Percentiles rank a stretch among this genome's conserved stretches.
Evolutionary conservation across 2,113 vertebrate species (phyloP).

Genomic region (Numenius arquata): DNA sequence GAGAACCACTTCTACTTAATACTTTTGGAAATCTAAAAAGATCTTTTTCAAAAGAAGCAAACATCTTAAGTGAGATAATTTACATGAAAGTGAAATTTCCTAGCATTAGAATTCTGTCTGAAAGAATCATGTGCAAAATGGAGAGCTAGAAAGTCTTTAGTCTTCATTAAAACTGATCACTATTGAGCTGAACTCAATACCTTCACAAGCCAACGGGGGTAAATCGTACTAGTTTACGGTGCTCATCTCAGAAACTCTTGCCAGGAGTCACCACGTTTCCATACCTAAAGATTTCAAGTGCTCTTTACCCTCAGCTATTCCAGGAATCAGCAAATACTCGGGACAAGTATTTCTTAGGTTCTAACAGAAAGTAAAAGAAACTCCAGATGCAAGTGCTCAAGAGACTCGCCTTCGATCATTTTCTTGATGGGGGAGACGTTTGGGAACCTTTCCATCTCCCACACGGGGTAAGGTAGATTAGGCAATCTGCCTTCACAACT

Average conservation of each 20-base stretch:
- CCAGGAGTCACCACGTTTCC: background rate
- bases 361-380: background rate
- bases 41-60: constrained; percentile 11
- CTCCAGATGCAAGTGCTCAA: background rate
- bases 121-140: background rate
- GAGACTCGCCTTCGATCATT: background rate
- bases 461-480: background rate
- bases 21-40: background rate
- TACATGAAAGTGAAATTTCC: background rate
- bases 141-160: background rate
- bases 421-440: background rate
- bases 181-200: constrained; percentile 4
- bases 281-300: background rate
- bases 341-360: background rate
- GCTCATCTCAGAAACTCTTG: background rate
- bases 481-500: background rate
- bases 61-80: background rate
- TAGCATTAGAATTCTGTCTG: background rate
- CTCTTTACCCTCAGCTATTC: background rate
- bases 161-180: constrained; percentile 24
- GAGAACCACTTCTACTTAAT: background rate
- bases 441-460: background rate
- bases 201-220: background rate
- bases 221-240: background rate
- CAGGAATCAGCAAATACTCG: background rate